These are phyloP conservation scores for Arrhamphus sclerolepis DNA, from an alignment of 2,797 vertebrate genomes.

Conservation along the genomic window DNA sequence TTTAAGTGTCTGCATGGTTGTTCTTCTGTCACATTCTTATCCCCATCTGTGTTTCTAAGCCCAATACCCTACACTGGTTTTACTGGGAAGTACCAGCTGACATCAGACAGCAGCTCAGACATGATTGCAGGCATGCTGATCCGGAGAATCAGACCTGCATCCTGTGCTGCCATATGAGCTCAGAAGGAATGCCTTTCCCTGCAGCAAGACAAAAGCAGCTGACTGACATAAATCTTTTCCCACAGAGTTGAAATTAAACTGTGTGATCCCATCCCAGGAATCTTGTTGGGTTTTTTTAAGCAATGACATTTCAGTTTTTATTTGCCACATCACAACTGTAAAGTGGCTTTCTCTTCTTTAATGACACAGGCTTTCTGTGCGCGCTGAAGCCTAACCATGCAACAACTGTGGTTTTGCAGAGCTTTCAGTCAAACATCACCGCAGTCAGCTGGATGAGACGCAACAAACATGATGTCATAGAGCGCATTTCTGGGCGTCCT, in stretches of 20 bases:
- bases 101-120: constrained; percentile 43
- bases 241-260: constrained; percentile 4
- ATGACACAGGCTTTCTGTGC: not conserved
- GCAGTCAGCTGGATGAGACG: constrained; percentile 12
- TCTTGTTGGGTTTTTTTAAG: constrained; percentile 1
- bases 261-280: not conserved
- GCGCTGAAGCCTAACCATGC: not conserved
- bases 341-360: not conserved
- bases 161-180: constrained; percentile 37
- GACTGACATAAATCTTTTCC: constrained; percentile 18
- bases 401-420: not conserved
- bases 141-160: constrained; percentile 53
- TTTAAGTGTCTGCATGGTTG: too few species aligned
- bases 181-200: constrained; percentile 24
- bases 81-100: constrained; percentile 31
- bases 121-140: constrained; percentile 21
- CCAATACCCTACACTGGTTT: constrained; percentile 4
- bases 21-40: not conserved
- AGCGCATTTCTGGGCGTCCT: constrained; percentile 12
- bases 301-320: not conserved
- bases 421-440: not conserved
- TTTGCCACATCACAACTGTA: constrained; percentile 6
- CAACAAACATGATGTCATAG: constrained; percentile 45
- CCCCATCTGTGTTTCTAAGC: not conserved
- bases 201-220: constrained; percentile 29